Evolutionary conservation across 2,113 vertebrate genomes (phyloP), one percentile per base, ranked within the genome.

Genomic region (Spilogale gracilis): DNA sequence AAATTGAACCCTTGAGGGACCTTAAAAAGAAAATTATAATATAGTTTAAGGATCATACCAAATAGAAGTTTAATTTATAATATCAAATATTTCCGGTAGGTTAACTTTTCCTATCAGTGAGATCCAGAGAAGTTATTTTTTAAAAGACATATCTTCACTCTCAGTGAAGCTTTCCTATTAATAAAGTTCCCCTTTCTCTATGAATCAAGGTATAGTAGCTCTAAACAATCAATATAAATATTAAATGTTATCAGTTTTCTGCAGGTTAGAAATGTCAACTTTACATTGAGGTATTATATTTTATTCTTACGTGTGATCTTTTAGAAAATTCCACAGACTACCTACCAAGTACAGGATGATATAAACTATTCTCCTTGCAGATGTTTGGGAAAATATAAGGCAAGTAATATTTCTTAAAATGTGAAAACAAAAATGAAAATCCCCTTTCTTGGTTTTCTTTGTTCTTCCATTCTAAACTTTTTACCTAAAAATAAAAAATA

Each of bases 401-500:
- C 98, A 99, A 99, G 97, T 99, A 99, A 98, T 99, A 99, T 98
- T 99, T 99, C 99, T 99, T 99, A 99, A 99, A 99, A 99, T 99
- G 99, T 97, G 99, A 99, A 98, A 99, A 99, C 95, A 99, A 99
- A 98, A 99, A 99, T 92, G 99, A 99, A 98, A 99, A 99, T 98
- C 99, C 99, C 94, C 99, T 99, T 98, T 99, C 99, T 95, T 99
- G 99, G 97, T 99, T 99, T 98, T 99, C 99, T 98, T 99, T 99
- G 98, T 99, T 99, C 97, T 99, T 99, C 99, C 99, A 99, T 99
- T 99, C 99, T 94, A 99, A 99, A 98, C 99, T 99, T 98, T 99
- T 99, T 83, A 99, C 99, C 99, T 99, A 98, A 91, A 97, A 98
- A 81, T 88, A 98, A 14, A 98, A 27, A 94, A 89, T 1, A 90